Conservation (phyloP, 2,888 invertebrate genomes). For the Scrobipalpa atriplicella region DNA sequence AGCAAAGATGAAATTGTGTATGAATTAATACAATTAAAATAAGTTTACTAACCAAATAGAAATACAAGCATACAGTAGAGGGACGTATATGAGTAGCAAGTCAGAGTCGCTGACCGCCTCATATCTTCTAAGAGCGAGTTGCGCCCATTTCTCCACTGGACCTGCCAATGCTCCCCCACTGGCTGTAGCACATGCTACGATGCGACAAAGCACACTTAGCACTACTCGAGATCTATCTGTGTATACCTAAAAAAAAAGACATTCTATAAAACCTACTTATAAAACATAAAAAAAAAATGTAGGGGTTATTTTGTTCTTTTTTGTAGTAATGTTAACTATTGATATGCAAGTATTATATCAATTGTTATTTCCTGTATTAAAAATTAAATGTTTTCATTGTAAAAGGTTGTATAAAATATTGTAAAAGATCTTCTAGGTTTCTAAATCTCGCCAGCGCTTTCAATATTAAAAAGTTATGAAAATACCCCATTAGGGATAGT, state of each 20-base stretch:
- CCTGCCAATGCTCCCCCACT: conserved; percentile 80
- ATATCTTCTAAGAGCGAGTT: conserved; percentile 86
- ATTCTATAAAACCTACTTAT: background rate
- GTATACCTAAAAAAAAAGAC: conserved; percentile 69
- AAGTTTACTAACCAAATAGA: conserved; percentile 81
- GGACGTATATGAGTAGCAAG: conserved; percentile 86
- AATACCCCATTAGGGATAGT: too few relatives aligned
- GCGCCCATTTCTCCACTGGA: conserved; percentile 86
- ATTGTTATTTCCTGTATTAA: too few relatives aligned
- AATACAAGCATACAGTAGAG: conserved; percentile 85
- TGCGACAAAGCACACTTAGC: conserved; percentile 85
- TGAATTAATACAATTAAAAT: background rate
- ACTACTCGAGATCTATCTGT: conserved; percentile 87
- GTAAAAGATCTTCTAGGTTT: too few relatives aligned
- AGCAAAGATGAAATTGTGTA: background rate
- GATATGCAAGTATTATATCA: too few relatives aligned
- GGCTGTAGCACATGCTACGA: conserved; percentile 83
- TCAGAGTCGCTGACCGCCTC: conserved; percentile 89
- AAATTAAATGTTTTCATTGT: too few relatives aligned
- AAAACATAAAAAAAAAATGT: too few relatives aligned
- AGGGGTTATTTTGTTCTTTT: too few relatives aligned
- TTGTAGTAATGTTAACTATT: too few relatives aligned
- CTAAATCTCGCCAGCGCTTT: too few relatives aligned
- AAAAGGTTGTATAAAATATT: too few relatives aligned
- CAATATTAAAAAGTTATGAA: too few relatives aligned